These are phyloP conservation scores for Upupa epops DNA, from an alignment of 2,113 vertebrate species.

Conservation along the genomic window DNA sequence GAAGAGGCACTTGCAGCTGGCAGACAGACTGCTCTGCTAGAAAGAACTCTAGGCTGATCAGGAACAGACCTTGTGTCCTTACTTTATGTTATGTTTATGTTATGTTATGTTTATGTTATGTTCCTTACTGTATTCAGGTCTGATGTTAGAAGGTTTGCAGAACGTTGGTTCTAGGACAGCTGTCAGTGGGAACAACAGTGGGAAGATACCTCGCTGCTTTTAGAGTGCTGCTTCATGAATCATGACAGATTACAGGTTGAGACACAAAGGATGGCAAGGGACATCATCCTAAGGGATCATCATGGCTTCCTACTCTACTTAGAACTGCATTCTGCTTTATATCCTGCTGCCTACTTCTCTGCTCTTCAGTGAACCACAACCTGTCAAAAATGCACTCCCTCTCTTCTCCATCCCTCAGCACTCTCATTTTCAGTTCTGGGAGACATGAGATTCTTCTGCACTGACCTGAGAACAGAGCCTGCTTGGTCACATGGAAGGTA, in stretches of 20 bases:
- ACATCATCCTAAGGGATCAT: background rate
- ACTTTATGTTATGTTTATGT: background rate
- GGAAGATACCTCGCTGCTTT: background rate
- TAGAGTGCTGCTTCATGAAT: background rate
- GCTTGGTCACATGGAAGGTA: background rate
- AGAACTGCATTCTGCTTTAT: background rate
- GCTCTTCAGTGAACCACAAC: background rate
- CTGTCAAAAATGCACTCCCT: background rate
- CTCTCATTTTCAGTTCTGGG: background rate
- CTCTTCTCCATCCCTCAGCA: conserved; percentile 2
- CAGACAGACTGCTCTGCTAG: background rate
- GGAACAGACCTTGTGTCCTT: background rate
- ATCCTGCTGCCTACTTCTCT: background rate
- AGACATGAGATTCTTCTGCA: background rate
- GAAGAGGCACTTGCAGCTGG: background rate
- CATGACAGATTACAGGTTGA: background rate
- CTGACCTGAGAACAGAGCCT: background rate
- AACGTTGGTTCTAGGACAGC: background rate
- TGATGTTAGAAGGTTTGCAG: background rate
- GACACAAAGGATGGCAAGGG: background rate
- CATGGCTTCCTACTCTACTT: too few relatives aligned
- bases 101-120: background rate
- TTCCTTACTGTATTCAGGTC: background rate
- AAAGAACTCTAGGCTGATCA: background rate
- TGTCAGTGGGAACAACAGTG: background rate